Conservation (phyloP, 2,888 invertebrate genomes). For the Yponomeuta sedellus region DNA sequence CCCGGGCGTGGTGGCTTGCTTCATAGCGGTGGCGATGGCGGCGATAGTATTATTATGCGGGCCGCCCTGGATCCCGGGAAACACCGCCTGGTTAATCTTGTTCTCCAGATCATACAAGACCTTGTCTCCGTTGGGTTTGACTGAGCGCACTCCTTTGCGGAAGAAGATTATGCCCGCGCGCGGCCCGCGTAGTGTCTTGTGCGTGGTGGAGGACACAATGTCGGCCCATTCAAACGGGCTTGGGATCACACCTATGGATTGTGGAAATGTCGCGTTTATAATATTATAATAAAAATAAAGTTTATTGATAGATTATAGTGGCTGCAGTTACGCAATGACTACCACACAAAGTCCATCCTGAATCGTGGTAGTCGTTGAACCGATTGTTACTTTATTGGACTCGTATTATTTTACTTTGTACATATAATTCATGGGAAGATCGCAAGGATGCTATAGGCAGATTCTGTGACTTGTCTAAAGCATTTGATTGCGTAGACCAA, state of each 20-base stretch:
- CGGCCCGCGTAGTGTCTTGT: slow-evolving; percentile 93
- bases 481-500: too few relatives aligned
- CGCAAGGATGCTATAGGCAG: too few relatives aligned
- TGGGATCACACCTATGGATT: slow-evolving; percentile 81
- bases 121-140: slow-evolving; percentile 88
- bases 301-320: background rate
- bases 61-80: slow-evolving; percentile 97
- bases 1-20: slow-evolving; percentile 87
- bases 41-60: slow-evolving; percentile 99
- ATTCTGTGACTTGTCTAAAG: too few relatives aligned
- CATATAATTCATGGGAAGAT: too few relatives aligned
- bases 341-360: background rate
- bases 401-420: background rate
- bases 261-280: background rate
- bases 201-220: slow-evolving; percentile 95
- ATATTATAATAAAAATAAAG: too few relatives aligned
- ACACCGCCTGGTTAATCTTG: slow-evolving; percentile 92
- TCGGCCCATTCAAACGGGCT: slow-evolving; percentile 94
- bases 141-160: slow-evolving; percentile 89
- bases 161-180: slow-evolving; percentile 95
- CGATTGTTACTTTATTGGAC: too few relatives aligned
- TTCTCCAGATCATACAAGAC: slow-evolving; percentile 91
- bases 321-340: background rate
- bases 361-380: background rate
- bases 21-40: slow-evolving; percentile 95